Evolutionary conservation across 1,140 invertebrate genomes (phyloP).

Genomic region (Tetragnatha versicolor): DNA sequence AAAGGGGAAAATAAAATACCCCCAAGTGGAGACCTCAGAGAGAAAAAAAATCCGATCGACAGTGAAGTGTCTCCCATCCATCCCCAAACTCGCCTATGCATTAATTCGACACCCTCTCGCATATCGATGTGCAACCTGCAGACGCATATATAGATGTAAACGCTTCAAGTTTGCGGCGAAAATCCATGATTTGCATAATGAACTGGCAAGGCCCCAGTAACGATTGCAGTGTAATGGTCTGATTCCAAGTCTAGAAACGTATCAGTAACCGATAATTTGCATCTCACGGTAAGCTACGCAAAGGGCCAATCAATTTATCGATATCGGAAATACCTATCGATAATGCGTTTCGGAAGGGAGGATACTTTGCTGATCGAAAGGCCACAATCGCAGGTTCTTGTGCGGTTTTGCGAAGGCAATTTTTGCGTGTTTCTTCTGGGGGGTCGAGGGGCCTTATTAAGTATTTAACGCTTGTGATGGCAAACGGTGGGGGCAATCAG

Average conservation of each 20-base stretch:
- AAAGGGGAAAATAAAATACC: too few species aligned
- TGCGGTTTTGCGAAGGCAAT: slow-evolving; percentile 17
- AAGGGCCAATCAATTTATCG: slow-evolving; percentile 31
- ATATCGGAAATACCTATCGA: slow-evolving; percentile 51
- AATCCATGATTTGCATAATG: slow-evolving; percentile 53
- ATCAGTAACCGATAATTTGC: slow-evolving; percentile 49
- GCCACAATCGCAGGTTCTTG: slow-evolving; percentile 20
- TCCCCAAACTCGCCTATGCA: neutral
- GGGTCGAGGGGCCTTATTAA: neutral
- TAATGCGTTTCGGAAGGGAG: slow-evolving; percentile 35
- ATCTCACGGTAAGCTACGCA: neutral
- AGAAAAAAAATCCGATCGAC: neutral
- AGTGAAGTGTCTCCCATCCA: neutral
- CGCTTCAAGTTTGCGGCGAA: slow-evolving; percentile 23
- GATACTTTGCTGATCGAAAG: slow-evolving; percentile 6
- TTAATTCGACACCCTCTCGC: slow-evolving; percentile 20
- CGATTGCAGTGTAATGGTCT: slow-evolving; percentile 47
- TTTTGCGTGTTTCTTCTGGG: slow-evolving; percentile 24
- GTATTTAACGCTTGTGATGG: neutral
- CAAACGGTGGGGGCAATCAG: neutral
- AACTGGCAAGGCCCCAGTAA: slow-evolving; percentile 41
- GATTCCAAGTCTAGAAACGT: slow-evolving; percentile 24
- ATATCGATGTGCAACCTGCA: slow-evolving; percentile 1
- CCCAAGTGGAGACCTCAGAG: too few species aligned
- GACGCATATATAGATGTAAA: slow-evolving; percentile 27